Base-by-base conservation (phyloP, 2,113 vertebrate genomes). In the Hylia prasina region DNA sequence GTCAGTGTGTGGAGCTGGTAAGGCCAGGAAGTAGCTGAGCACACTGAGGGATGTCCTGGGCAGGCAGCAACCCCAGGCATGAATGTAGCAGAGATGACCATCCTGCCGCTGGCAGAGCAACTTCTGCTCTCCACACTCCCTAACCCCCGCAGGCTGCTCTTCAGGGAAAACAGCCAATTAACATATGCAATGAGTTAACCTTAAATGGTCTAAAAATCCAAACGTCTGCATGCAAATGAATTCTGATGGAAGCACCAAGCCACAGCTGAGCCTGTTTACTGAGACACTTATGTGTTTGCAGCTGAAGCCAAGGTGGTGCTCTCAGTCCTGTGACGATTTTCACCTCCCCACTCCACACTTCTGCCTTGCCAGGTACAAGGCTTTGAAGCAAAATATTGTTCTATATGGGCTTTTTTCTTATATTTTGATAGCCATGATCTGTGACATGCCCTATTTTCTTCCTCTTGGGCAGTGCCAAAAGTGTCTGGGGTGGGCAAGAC, bases 171-270 rank as follows among this genome's bases (percentile, higher is more conserved):
- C 76, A 85, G 66, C 19, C 2, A 3, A 87, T 94, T 94, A 93
- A 84, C 79, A 64, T 86, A 81, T 71, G 93, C 94, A 94, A 79
- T 24, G 69, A 95, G 78, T 82, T 97, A 89, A 94, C 94, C 94
- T 96, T 95, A 95, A 95, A 93, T 87, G 87, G 94, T 94, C 87
- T 94, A 78, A 93, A 91, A 87, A 75, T 64, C 69, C 87, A 84
- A 94, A 93, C 18, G 31, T 39, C 87, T 85, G 80, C 69, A 69
- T 72, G 91, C 44, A 94, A 91, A 94, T 71, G 16, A 78, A 56
- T 73, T 79, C 87, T 71, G 81, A 79, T 89, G 86, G 72, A 63
- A 84, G n/a, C 76, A 78, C 51, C 1, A 2, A 94, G 68, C 37
- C 50, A 42, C 70, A 57, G 53, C 73, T 2, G 7, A 85, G 53